Conservation (phyloP, 2,888 invertebrate genomes). For the Tethea ocularis region DNA sequence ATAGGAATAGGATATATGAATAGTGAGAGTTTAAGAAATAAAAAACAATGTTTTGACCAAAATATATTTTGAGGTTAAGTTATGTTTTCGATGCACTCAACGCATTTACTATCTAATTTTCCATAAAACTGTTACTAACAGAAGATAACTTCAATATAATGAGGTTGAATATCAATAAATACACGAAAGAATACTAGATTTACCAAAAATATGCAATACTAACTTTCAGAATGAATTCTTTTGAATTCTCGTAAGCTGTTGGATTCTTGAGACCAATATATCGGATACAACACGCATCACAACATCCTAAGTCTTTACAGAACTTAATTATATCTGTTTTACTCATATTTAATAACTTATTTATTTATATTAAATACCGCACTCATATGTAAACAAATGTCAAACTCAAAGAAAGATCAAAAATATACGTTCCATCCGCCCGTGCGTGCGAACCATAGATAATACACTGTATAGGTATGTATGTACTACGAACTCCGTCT, state of each 20-base stretch:
- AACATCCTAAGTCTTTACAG: conserved; percentile 84
- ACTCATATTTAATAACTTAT: conserved; percentile 57
- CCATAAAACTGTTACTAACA: too few relatives aligned
- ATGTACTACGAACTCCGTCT: too few relatives aligned
- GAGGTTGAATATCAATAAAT: not conserved
- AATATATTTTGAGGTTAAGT: too few relatives aligned
- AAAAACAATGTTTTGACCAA: too few relatives aligned
- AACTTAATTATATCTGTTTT: conserved; percentile 75
- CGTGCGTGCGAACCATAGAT: too few relatives aligned
- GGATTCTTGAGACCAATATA: conserved; percentile 85
- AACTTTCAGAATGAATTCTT: conserved; percentile 77
- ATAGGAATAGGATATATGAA: too few relatives aligned
- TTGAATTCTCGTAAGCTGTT: conserved; percentile 79
- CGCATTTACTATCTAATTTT: too few relatives aligned
- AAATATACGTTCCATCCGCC: not conserved
- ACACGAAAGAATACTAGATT: conserved; percentile 34
- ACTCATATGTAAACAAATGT: conserved; percentile 4
- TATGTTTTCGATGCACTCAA: too few relatives aligned
- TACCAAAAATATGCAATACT: not conserved
- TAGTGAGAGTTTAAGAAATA: too few relatives aligned
- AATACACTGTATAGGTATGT: too few relatives aligned
- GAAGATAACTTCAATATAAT: too few relatives aligned
- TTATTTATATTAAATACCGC: not conserved
- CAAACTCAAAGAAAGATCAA: not conserved
- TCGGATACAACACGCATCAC: conserved; percentile 87